A percentile compares a stretch with the other conserved stretches of the same genome.
Evolutionary conservation across 2,113 vertebrate species (phyloP).

Genomic region (Tachycineta bicolor): DNA sequence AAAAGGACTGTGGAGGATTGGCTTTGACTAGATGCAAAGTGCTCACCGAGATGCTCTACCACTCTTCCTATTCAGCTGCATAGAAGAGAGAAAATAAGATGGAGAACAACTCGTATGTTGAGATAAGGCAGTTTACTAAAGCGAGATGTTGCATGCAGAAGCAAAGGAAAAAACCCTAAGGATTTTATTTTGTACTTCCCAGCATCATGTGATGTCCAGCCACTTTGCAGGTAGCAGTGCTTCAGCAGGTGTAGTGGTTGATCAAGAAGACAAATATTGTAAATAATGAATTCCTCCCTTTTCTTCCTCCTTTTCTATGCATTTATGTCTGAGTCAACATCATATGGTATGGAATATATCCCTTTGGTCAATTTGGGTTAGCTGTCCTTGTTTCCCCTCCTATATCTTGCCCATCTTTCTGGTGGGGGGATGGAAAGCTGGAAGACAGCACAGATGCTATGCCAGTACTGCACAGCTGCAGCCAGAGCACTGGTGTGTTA

Average conservation of each 20-base stretch:
- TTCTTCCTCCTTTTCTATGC: neutral
- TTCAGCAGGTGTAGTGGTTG: neutral
- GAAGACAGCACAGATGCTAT: neutral
- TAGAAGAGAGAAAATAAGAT: neutral
- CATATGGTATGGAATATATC: neutral
- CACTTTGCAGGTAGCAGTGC: neutral
- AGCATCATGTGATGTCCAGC: neutral
- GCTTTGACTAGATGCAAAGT: neutral
- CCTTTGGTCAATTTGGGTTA: neutral
- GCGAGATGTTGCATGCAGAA: fast-evolving
- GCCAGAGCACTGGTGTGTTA: neutral
- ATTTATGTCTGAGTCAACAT: neutral
- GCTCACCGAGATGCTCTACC: neutral
- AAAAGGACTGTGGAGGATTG: neutral
- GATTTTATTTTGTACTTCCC: neutral
- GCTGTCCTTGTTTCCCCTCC: neutral
- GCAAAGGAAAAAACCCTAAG: neutral
- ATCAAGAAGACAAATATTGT: neutral
- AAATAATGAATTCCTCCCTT: neutral
- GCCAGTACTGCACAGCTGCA: neutral
- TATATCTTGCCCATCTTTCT: neutral
- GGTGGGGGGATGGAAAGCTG: neutral
- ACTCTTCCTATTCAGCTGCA: neutral
- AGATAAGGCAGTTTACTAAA: neutral
- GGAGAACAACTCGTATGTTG: neutral